Conservation (phyloP, 1,140 invertebrate genomes). For the Drosophila carrolli region DNA sequence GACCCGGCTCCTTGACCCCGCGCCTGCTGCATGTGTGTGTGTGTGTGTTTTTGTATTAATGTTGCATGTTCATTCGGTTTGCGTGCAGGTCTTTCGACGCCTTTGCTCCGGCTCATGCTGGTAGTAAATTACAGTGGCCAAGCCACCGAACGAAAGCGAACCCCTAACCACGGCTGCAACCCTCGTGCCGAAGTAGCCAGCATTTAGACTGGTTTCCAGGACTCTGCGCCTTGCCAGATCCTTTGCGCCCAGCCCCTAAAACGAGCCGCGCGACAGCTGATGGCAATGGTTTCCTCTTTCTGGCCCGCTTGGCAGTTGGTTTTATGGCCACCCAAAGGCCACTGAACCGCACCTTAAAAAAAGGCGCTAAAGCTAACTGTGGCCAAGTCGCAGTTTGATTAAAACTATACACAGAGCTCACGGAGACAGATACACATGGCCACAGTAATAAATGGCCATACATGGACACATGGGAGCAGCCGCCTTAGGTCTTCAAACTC, state of each 20-base stretch:
- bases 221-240: conserved; percentile 9
- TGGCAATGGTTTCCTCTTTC: conserved; percentile 63
- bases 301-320: conserved; percentile 49
- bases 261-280: conserved; percentile 73
- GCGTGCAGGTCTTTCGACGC: conserved; percentile 54
- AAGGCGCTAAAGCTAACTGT: conserved; percentile 77
- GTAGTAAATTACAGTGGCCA: conserved; percentile 64
- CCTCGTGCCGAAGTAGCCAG: conserved; percentile 34
- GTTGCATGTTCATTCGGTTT: conserved; percentile 76
- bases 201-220: conserved; percentile 29
- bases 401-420: conserved; percentile 63
- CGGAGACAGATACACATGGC: conserved; percentile 24
- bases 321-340: conserved; percentile 78
- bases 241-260: conserved; percentile 34
- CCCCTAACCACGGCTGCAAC: conserved; percentile 60
- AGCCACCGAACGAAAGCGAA: conserved; percentile 46
- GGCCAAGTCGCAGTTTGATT: conserved; percentile 74
- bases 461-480: conserved; percentile 76
- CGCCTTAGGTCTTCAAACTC: conserved; percentile 40
- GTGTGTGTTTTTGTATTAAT: conserved; percentile 46
- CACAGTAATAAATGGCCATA: conserved; percentile 73
- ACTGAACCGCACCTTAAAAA: conserved; percentile 82
- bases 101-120: conserved; percentile 40
- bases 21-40: conserved; percentile 3
- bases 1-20: conserved; percentile 1